Conservation (phyloP, 2,797 vertebrate species). For the Luscinia megarhynchos region DNA sequence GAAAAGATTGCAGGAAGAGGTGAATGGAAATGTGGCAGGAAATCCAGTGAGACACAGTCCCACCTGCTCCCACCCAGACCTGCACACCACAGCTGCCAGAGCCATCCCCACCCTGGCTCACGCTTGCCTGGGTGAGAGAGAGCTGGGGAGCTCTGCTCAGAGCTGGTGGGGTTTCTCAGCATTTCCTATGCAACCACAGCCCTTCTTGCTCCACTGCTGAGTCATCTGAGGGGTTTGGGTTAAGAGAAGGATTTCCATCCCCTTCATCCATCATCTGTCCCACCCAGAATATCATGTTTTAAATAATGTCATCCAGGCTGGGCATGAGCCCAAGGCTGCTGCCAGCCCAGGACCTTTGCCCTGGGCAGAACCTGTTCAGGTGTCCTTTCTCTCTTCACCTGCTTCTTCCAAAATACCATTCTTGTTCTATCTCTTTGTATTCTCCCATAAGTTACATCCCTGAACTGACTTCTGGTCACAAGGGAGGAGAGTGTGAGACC, state of each 20-base stretch:
- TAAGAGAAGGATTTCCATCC: not conserved
- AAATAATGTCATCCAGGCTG: not conserved
- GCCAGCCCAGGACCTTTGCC: not conserved
- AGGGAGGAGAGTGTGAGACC: not conserved
- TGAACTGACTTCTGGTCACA: not conserved
- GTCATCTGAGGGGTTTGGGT: fast-evolving
- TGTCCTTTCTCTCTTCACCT: not conserved
- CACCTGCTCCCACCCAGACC: not conserved
- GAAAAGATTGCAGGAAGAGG: not conserved
- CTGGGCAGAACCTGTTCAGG: not conserved
- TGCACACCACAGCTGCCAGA: not conserved
- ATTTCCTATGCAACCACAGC: not conserved
- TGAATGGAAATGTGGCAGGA: not conserved
- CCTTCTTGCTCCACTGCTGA: not conserved
- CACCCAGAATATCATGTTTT: not conserved
- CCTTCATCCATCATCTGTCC: not conserved
- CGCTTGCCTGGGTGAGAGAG: not conserved
- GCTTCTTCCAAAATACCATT: not conserved
- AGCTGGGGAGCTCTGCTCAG: not conserved
- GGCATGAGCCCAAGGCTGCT: not conserved
- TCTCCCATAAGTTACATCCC: not conserved
- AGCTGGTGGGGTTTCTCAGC: not conserved
- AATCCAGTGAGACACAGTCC: not conserved
- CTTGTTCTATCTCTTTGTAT: not conserved
- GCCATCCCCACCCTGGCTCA: not conserved